phyloP scores from a whole-genome alignment of 2,113 vertebrate genomes.

The Oncorhynchus nerka region DNA sequence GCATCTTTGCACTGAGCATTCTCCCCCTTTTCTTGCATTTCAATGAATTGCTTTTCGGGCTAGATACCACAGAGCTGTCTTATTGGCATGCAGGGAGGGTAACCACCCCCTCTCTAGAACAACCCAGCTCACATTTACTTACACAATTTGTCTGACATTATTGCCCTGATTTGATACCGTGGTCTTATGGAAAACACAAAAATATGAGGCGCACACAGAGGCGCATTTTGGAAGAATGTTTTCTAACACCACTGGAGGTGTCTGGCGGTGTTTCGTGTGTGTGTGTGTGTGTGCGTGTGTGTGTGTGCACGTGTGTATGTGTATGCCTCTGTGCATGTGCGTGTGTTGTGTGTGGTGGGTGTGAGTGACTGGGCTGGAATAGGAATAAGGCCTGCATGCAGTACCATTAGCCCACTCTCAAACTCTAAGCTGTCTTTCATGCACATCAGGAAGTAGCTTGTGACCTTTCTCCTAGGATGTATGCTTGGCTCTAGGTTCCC shows the following conservation, averaged over 20 bases:
- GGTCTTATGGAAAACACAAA: slow-evolving; percentile 47
- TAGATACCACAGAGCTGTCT: slow-evolving; percentile 56
- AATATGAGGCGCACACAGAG: slow-evolving; percentile 48
- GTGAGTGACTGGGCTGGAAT: slow-evolving; percentile 23
- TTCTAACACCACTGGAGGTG: slow-evolving; percentile 57
- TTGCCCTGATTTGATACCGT: slow-evolving; percentile 59
- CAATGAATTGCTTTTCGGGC: slow-evolving; percentile 67
- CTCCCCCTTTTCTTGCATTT: slow-evolving; percentile 56
- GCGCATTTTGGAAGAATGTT: slow-evolving; percentile 56
- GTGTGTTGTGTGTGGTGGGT: too few species aligned
- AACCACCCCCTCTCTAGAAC: slow-evolving; percentile 42
- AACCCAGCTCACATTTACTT: slow-evolving; percentile 55
- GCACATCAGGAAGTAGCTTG: slow-evolving; percentile 27
- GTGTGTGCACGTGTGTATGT: neutral
- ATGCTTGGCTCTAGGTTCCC: slow-evolving; percentile 20
- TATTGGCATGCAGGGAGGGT: slow-evolving; percentile 64
- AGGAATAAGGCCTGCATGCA: slow-evolving; percentile 24
- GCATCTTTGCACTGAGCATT: slow-evolving; percentile 60
- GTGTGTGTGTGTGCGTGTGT: neutral
- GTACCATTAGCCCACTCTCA: slow-evolving; percentile 25
- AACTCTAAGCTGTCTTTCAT: slow-evolving; percentile 28
- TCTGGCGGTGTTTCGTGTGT: neutral
- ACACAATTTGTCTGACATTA: slow-evolving; percentile 68
- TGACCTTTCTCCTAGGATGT: slow-evolving; percentile 43
- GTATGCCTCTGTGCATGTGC: too few species aligned